Base-by-base conservation (phyloP, 2,797 vertebrate species). In the Mycteria americana region DNA sequence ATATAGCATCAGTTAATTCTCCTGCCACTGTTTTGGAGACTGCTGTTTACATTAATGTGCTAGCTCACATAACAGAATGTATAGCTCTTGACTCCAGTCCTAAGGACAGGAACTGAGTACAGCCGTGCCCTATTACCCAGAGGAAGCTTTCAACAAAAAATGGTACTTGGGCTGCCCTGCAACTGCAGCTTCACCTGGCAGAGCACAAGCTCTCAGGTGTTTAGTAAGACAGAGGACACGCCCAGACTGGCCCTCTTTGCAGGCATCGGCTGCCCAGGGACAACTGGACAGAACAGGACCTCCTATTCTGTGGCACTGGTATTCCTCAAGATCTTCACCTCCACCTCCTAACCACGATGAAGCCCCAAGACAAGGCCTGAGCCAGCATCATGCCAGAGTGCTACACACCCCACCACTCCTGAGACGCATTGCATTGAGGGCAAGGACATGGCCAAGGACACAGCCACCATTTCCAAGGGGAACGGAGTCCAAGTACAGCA, bases 11-110 rank as follows among this genome's bases (percentile, higher is more conserved):
- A 96, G 93, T 87, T 97, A 96, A 96, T 94, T 94, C 94, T 95
- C n/a, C 90, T 96, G 96, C 96, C 96, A 96, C 96, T 97, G 96
- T 96, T 97, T 97, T 96, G 96, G 96, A 97, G 94, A 91, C 95
- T 93, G 94, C 83, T 97, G 95, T 97, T 96, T 97, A 97, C 97
- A 96, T 95, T 92, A 79, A 77, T 85, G 80, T 43, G 68, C 90
- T 95, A 91, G 88, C 92, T 95, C 90, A 73, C 85, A 82, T 94
- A 92, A 86, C 94, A 95, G 84, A 79, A 96, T 54, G 78, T 94
- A 97, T 87, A 64, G 95, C 74, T 87, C 92, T 46, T 95, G 95
- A 95, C 94, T 97, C 70, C 80, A 89, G 77, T 35, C 80, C 68
- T 95, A 45, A 95, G 94, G 96, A 95, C 92, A 95, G 90, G 51